Evolutionary conservation across 2,888 invertebrate species (phyloP).

Genomic region (Cryptocephalus moraei): DNA sequence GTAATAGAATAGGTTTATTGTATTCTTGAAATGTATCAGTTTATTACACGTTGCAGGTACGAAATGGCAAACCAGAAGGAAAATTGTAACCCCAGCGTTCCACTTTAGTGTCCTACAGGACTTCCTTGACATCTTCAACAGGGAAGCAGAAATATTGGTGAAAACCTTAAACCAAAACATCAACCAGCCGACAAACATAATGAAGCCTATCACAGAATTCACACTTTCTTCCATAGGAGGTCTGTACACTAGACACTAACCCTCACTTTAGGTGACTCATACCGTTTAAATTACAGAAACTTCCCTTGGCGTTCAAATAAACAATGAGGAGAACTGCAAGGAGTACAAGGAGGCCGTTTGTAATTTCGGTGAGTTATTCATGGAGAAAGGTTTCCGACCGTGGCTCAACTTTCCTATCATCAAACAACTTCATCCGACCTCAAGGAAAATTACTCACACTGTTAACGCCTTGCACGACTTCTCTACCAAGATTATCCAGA

Average conservation of each 20-base stretch:
- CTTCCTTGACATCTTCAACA: constrained; percentile 15
- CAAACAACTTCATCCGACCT: constrained; percentile 1
- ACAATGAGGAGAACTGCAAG: constrained; percentile 2
- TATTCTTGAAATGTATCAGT: no score
- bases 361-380: constrained; percentile 6
- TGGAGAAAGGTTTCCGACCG: constrained; percentile 7
- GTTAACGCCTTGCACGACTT: constrained; percentile 9
- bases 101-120: constrained; percentile 18
- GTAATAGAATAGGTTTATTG: no score
- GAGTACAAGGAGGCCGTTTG: constrained; percentile 13
- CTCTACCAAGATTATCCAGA: constrained; percentile 10
- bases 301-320: constrained; percentile 7
- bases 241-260: background rate
- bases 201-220: constrained; percentile 6
- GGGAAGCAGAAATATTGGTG: constrained; percentile 9
- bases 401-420: constrained; percentile 8
- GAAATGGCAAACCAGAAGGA: constrained; percentile 17
- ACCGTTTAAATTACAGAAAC: constrained; percentile 4
- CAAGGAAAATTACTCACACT: background rate
- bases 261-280: no score
- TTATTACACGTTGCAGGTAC: constrained; percentile 4
- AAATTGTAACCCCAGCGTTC: constrained; percentile 18
- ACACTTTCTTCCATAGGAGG: constrained; percentile 6
- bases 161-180: constrained; percentile 1
- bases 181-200: constrained; percentile 3